phyloP scores from a whole-genome alignment of 2,888 invertebrate species.

The Rhorus exstirpatorius region DNA sequence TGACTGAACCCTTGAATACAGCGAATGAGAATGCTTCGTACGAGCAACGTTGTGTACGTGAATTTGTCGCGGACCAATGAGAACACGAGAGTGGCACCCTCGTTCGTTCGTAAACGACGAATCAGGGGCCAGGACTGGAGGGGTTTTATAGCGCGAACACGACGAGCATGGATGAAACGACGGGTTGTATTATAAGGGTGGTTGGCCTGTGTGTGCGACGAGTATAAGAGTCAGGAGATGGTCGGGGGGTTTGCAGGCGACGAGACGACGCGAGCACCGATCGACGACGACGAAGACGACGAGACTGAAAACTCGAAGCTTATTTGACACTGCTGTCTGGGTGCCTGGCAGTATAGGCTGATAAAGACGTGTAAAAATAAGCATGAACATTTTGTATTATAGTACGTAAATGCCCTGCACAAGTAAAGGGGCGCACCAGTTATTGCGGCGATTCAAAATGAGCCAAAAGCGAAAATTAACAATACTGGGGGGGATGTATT shows the following conservation, averaged over 20 bases:
- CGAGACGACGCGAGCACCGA: constrained; percentile 31
- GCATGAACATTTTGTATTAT: constrained; percentile 20
- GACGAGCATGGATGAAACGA: constrained; percentile 19
- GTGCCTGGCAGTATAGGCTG: constrained; percentile 64
- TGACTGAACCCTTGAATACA: constrained; percentile 73
- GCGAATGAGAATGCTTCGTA: constrained; percentile 79
- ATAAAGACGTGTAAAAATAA: constrained; percentile 69
- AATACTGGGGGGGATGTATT: too few relatives aligned
- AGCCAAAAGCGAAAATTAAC: neutral
- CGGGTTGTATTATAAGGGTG: constrained; percentile 44
- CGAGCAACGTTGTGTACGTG: constrained; percentile 79
- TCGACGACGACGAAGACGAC: constrained; percentile 41
- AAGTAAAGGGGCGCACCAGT: constrained; percentile 18
- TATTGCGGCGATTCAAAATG: too few relatives aligned
- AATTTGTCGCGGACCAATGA: constrained; percentile 80
- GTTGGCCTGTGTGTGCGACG: constrained; percentile 53
- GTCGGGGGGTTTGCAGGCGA: constrained; percentile 47
- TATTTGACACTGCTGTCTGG: constrained; percentile 44
- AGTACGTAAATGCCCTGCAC: constrained; percentile 23
- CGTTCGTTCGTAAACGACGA: constrained; percentile 68
- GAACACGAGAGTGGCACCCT: constrained; percentile 75
- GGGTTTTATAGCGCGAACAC: constrained; percentile 21
- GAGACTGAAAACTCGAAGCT: constrained; percentile 38
- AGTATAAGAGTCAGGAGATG: constrained; percentile 8
- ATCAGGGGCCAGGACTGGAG: constrained; percentile 23